These are phyloP conservation scores for Psephotus haematonotus DNA, from an alignment of 2,113 vertebrate species.

Conservation along the genomic window DNA sequence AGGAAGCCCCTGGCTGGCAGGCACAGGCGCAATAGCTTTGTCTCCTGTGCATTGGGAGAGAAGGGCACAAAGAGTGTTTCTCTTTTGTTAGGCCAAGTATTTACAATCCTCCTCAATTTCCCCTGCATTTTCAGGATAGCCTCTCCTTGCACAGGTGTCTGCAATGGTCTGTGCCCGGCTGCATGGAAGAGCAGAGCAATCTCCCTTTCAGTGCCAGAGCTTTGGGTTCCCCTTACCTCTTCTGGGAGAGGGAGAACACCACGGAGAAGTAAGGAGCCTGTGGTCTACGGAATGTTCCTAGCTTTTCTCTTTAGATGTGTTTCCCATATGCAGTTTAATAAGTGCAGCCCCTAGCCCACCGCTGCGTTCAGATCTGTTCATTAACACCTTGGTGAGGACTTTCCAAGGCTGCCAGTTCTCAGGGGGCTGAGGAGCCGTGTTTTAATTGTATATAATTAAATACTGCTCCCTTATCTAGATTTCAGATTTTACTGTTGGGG, in stretches of 20 bases:
- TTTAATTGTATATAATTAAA: slow-evolving; percentile 71
- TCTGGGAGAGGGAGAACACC: background rate
- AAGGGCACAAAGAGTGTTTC: background rate
- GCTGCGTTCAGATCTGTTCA: background rate
- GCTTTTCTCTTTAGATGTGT: background rate
- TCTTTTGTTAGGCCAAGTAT: background rate
- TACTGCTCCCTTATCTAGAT: slow-evolving; percentile 48
- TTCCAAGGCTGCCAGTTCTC: slow-evolving; percentile 8
- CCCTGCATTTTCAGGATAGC: background rate
- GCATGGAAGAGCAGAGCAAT: background rate
- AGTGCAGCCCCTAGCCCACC: background rate
- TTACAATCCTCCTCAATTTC: background rate
- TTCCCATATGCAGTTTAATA: background rate
- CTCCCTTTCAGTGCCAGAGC: background rate
- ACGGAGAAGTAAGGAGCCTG: background rate
- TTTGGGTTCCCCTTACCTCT: background rate
- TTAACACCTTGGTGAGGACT: slow-evolving; percentile 2
- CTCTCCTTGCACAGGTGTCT: accelerated
- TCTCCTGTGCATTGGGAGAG: background rate
- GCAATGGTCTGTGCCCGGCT: background rate
- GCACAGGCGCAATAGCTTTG: background rate
- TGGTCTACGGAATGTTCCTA: background rate
- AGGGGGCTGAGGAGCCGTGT: background rate
- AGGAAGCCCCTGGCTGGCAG: background rate
- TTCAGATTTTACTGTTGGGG: slow-evolving; percentile 50